Base-by-base conservation (phyloP, 2,113 vertebrate genomes). In the Tylochromis polylepis region DNA sequence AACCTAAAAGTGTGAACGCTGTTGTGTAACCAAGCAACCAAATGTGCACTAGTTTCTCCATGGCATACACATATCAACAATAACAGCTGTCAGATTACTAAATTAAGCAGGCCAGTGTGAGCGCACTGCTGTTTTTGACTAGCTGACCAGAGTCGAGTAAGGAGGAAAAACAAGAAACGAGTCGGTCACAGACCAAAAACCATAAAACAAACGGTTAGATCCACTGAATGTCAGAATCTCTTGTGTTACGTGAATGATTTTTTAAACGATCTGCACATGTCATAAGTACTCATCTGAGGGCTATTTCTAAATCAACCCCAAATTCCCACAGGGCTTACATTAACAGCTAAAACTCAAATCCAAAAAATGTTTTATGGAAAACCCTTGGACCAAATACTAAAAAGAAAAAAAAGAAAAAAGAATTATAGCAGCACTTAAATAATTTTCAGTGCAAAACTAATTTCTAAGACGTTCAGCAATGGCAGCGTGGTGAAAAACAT, bases 351-450 rank as follows among this genome's bases (percentile, higher is more conserved):
- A 91, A 59, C 65, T 89, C 16, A 93, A 85, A 91, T 84, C 51
- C 60, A 82, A 79, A 91, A 85, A 55, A 90, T 85, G 82, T 82
- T 92, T 92, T 83, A 72, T 87, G 59, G 81, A 87, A 92, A 72
- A 22, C 1, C 0, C 29, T 84, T 81, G 12, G 65, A 87, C 8
- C 56, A 81, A 78, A 93, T 46, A 90, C 36, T n/a, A n/a, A n/a
- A n/a, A n/a, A n/a, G n/a, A 88, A 83, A 46, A 27, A 14, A 46
- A 15, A 46, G 6, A 7, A 1, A 67, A 72, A 67, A 1, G 41
- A 84, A 29, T n/a, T 83, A 43, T 90, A 58, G n/a, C 36, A 78
- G 65, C 34, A 29, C 41, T 89, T 87, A 34, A 88, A 7, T 43
- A 22, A 75, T 89, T 3, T 79, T 78, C 20, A 62, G 62, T 65